Evolutionary conservation across 1,140 invertebrate species (phyloP).

Genomic region (Holcopasites calliopsidis): DNA sequence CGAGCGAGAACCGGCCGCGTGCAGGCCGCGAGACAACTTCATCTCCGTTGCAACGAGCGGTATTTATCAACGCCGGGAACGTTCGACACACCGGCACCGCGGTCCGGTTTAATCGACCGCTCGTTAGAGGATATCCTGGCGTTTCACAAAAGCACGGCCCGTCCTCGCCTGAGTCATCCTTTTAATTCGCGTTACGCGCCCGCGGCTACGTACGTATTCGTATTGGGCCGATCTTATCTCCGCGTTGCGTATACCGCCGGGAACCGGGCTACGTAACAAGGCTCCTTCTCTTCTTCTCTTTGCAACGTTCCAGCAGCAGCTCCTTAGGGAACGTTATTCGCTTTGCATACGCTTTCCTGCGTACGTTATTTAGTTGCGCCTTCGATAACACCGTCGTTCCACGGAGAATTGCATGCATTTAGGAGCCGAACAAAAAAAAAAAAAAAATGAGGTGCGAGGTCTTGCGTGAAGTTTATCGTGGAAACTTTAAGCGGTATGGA

Average conservation of each 20-base stretch:
- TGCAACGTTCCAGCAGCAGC: not conserved
- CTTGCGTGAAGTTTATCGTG: no score
- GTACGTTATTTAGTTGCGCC: not conserved
- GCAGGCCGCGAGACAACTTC: constrained; percentile 12
- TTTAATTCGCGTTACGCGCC: constrained; percentile 48
- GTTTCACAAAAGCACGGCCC: constrained; percentile 22
- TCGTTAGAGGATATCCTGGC: constrained; percentile 35
- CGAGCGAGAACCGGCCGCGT: not conserved
- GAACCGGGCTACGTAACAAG: constrained; percentile 51
- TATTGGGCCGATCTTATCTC: constrained; percentile 59
- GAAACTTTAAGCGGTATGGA: no score
- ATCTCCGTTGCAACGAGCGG: constrained; percentile 16
- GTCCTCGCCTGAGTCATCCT: constrained; percentile 30
- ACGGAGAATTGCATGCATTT: not conserved
- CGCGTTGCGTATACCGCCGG: constrained; percentile 37
- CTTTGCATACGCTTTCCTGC: no score
- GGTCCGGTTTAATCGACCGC: constrained; percentile 27
- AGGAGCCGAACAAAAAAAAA: not conserved
- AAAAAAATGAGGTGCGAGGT: no score
- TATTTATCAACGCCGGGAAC: constrained; percentile 15
- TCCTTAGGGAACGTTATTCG: constrained; percentile 5
- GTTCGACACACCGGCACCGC: not conserved
- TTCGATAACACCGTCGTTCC: not conserved
- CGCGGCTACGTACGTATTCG: constrained; percentile 48
- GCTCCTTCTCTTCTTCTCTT: constrained; percentile 18